Evolutionary conservation across 2,888 invertebrate species (phyloP), one percentile per base, ranked within the genome.

Genomic region (Laspeyria flexula): DNA sequence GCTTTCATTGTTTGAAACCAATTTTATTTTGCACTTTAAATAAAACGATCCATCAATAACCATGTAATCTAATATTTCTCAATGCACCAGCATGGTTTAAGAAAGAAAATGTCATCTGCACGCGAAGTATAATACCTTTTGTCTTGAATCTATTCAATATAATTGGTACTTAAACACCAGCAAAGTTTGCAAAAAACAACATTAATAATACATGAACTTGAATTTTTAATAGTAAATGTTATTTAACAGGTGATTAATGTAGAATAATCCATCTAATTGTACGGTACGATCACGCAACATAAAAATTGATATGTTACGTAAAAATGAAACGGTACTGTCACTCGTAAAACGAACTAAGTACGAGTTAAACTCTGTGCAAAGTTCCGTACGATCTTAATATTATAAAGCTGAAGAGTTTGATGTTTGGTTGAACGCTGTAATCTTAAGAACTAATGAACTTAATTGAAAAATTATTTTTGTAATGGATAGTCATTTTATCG

Each of bases 51-150:
- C 10, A 16, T 30, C 49, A 44, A 30, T n/a, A 6, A 11, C 11
- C 23, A 44, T 18, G 59, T 49, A 54, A 59, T 30, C 16, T 35
- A 43, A 54, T 42, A 38, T 42, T 31, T 23, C 42, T 60, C 38
- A 61, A 65, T 55, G 35, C 33, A 44, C 65, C 65, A 44, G 49
- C 65, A 61, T 54, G 6, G 44, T 25, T 27, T 46, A 51, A 34
- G 0, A 33, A 42, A 31, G 12, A 31, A 12, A 42, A 23, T 1
- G 4, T 7, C 1, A 11, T 7, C 10, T 5, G 2, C 34, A 18
- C 18, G 34, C 18, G 4, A 25, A 25, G 34, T 13, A 1, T 31
- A 18, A 21, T 21, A 31, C 18, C 11, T 10, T 31, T 31, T 31
- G n/a, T 34, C 18, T 16, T 18, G n/a, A 18, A 18, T 6, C 10